Percentiles rank a stretch among this genome's conserved stretches.
Evolutionary conservation across 2,888 invertebrate species (phyloP).

Genomic region (Leucophenga maculata): DNA sequence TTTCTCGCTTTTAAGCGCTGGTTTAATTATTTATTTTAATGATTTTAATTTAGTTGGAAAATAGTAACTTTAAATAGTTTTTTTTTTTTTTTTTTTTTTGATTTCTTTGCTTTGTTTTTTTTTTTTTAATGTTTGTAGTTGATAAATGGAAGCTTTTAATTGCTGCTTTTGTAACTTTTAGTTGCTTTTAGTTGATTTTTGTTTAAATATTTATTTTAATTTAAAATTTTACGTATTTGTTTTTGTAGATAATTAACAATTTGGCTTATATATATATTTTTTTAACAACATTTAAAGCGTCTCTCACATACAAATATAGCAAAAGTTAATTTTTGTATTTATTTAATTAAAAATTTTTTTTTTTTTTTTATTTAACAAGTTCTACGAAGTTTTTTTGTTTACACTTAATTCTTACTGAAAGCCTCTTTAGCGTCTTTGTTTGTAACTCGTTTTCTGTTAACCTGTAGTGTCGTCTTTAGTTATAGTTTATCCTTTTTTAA

Average conservation of each 20-base stretch:
- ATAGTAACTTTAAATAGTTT: constrained; percentile 56
- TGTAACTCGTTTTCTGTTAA: constrained; percentile 27
- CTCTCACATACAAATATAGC: constrained; percentile 32
- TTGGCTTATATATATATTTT: too few species aligned
- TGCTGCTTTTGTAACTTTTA: constrained; percentile 61
- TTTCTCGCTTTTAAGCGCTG: constrained; percentile 26
- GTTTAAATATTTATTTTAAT: constrained; percentile 38
- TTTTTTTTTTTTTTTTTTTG: too few species aligned
- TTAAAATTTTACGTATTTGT: constrained; percentile 24
- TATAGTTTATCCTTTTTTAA: constrained; percentile 30
- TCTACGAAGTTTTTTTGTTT: too few species aligned
- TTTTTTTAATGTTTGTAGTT: constrained; percentile 36
- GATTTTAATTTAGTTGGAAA: constrained; percentile 41
- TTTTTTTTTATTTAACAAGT: constrained; percentile 44
- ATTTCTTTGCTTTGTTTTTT: constrained; percentile 38
- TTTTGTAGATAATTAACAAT: constrained; percentile 40
- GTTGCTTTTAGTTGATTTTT: constrained; percentile 39
- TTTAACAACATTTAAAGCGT: constrained; percentile 43
- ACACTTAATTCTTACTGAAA: constrained; percentile 43
- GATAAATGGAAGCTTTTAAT: constrained; percentile 63
- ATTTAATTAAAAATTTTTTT: constrained; percentile 33
- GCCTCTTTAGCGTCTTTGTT: constrained; percentile 56
- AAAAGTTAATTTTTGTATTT: constrained; percentile 33
- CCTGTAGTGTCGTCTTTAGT: constrained; percentile 28
- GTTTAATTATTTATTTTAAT: constrained; percentile 33